Percentiles rank a stretch among this genome's conserved stretches.
Evolutionary conservation across 1,140 invertebrate genomes (phyloP).

Genomic region (Penaeus japonicus): DNA sequence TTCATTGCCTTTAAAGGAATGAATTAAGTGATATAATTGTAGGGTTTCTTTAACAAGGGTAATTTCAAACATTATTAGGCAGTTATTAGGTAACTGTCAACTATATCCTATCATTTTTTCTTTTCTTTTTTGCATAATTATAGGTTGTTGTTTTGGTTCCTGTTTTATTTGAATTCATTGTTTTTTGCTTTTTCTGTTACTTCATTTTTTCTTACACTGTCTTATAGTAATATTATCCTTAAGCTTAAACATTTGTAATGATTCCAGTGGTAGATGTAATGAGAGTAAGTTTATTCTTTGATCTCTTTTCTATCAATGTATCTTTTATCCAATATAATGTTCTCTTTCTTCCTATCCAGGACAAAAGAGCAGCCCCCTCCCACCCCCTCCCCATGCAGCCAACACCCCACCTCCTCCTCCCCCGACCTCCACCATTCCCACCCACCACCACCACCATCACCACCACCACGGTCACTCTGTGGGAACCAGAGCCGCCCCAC

Average conservation of each 20-base stretch:
- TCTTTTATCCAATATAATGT: slow-evolving; percentile 10
- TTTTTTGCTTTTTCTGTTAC: not conserved
- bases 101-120: not conserved
- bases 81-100: too few relatives aligned
- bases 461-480: slow-evolving; percentile 29
- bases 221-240: too few relatives aligned
- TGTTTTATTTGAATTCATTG: not conserved
- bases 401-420: slow-evolving; percentile 14
- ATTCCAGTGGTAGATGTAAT: not conserved
- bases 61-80: too few relatives aligned
- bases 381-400: slow-evolving; percentile 46
- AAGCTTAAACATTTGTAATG: not conserved
- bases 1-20: too few relatives aligned
- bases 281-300: not conserved
- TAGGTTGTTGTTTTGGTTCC: not conserved
- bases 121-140: not conserved
- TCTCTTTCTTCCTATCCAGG: not conserved
- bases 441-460: slow-evolving; percentile 49
- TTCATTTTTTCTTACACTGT: not conserved
- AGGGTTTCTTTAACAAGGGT: too few relatives aligned
- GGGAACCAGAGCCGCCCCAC: slow-evolving; percentile 46
- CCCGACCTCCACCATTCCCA: slow-evolving; percentile 17
- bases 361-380: not conserved
- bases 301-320: not conserved
- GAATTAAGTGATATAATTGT: too few relatives aligned